Evolutionary conservation across 1,140 invertebrate species (phyloP).

Genomic region (Scaptodrosophila lebanonensis): DNA sequence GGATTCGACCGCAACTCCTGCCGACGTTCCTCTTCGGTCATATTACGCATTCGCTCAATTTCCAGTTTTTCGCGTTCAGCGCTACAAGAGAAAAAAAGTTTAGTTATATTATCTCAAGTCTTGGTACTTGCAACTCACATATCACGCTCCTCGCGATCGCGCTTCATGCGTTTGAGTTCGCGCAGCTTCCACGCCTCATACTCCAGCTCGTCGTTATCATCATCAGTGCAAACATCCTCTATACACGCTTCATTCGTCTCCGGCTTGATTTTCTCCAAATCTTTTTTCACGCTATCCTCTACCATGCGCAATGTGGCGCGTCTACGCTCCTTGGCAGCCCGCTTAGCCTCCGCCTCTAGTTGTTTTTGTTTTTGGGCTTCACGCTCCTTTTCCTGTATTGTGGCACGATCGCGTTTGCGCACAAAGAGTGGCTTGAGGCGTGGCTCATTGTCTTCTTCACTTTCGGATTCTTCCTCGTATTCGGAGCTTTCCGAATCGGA

Average conservation of each 20-base stretch:
- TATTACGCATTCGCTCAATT: constrained; percentile 92
- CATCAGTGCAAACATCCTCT: constrained; percentile 96
- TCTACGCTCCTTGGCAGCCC: constrained; percentile 88
- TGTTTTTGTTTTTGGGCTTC: constrained; percentile 91
- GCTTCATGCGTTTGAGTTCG: constrained; percentile 96
- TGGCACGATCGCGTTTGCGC: constrained; percentile 94
- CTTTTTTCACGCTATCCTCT: constrained; percentile 91
- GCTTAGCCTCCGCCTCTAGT: constrained; percentile 86
- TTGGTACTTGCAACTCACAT: constrained; percentile 80
- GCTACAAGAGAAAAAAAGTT: constrained; percentile 71
- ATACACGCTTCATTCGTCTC: constrained; percentile 83
- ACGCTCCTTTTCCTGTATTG: constrained; percentile 95
- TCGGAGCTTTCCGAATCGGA: constrained; percentile 84
- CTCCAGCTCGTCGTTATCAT: constrained; percentile 98
- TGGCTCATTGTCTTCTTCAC: constrained; percentile 84
- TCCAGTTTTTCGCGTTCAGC: constrained; percentile 92
- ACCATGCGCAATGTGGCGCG: constrained; percentile 92
- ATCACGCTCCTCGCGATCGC: constrained; percentile 96
- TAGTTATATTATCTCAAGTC: neutral
- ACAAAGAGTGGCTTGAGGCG: constrained; percentile 98
- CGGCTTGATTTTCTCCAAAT: constrained; percentile 79
- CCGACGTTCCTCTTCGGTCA: constrained; percentile 97
- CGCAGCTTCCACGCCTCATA: constrained; percentile 99
- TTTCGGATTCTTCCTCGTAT: constrained; percentile 85
- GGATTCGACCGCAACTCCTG: constrained; percentile 95